Base-by-base conservation (phyloP, 2,888 invertebrate species). In the Melieria picta region DNA sequence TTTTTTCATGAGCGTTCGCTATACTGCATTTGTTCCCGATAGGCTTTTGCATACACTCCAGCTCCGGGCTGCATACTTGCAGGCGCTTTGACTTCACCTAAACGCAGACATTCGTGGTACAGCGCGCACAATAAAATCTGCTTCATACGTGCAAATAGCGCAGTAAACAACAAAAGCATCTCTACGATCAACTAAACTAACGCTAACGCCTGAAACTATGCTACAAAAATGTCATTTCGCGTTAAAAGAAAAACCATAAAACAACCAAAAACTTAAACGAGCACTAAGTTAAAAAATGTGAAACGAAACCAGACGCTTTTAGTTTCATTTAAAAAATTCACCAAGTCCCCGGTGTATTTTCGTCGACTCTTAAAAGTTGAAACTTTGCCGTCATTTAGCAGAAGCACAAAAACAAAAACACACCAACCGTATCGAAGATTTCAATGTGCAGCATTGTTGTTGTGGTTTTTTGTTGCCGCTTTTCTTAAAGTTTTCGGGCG, bases 171-270 rank as follows among this genome's bases (percentile, higher is more conserved):
- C 30, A 30, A 30, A 2, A 30, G 3, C 30, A 30, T 30, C 30
- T 30, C 30, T 3, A 30, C 30, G 30, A 30, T 30, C 30, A 2
- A 30, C 30, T 30, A 30, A 30, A 30, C 30, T 30, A 30, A 30
- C 2, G 30, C 30, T 30, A 30, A 30, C 30, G 65, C 65, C 70
- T 70, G 47, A 64, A 70, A 70, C 64, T 70, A 70, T 70, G 64
- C 16, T 52, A 30, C 58, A 70, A 57, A 70, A 70, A 65, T 70
- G 46, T 47, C 10, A 30, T 50, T 50, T 58, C 42, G 61, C 69
- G 61, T 62, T 62, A 62, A 55, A 16, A 46, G 55, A 9, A 56
- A 50, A 50, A 50, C 11, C 57, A 57, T 16, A 58, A 11, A 1
- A 58, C 30, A 3, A 3, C 30, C 2, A 30, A 30, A 30, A 30